Conservation (phyloP, 37 sponge, comb jelly and placozoan genomes). For the Diacarnus erythraeanus region DNA sequence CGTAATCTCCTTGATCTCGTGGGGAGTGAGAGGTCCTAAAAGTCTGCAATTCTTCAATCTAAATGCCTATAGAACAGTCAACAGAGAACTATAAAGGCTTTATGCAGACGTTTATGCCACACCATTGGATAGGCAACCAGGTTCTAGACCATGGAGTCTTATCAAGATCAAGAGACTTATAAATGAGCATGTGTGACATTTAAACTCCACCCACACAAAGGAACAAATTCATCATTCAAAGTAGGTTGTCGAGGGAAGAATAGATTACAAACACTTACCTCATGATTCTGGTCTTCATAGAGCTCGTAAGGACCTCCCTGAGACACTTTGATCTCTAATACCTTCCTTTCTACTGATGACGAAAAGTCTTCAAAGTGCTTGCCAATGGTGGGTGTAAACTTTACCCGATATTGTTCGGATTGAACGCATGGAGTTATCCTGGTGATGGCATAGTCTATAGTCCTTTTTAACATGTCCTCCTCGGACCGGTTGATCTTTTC, state of each 20-base stretch:
- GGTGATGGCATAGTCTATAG: constrained; percentile 35
- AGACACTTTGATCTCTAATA: constrained; percentile 49
- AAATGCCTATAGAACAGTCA: constrained; percentile 24
- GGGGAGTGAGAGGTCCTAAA: constrained; percentile 54
- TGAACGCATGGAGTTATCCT: constrained; percentile 37
- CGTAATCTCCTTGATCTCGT: constrained; percentile 55
- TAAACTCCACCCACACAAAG: too few species aligned
- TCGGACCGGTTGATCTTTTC: constrained; percentile 20
- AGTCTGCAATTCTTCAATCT: background rate
- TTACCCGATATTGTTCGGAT: constrained; percentile 20
- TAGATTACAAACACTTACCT: constrained; percentile 18
- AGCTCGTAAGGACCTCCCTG: constrained; percentile 33
- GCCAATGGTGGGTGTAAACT: constrained; percentile 23
- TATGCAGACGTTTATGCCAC: too few species aligned
- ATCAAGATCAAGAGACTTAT: too few species aligned
- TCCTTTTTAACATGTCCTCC: constrained; percentile 33
- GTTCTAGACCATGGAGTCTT: too few species aligned
- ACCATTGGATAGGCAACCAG: too few species aligned
- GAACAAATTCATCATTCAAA: too few species aligned
- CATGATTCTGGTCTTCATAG: constrained; percentile 43
- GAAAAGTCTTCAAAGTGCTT: background rate
- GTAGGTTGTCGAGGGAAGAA: too few species aligned
- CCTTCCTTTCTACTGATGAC: background rate
- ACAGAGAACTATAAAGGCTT: too few species aligned
- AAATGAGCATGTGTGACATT: too few species aligned